A percentile compares a stretch with the other conserved stretches of the same genome.
These are phyloP conservation scores for Microctenopoma steveboyesi DNA, from an alignment of 2,797 vertebrate genomes.

Conservation along the genomic window DNA sequence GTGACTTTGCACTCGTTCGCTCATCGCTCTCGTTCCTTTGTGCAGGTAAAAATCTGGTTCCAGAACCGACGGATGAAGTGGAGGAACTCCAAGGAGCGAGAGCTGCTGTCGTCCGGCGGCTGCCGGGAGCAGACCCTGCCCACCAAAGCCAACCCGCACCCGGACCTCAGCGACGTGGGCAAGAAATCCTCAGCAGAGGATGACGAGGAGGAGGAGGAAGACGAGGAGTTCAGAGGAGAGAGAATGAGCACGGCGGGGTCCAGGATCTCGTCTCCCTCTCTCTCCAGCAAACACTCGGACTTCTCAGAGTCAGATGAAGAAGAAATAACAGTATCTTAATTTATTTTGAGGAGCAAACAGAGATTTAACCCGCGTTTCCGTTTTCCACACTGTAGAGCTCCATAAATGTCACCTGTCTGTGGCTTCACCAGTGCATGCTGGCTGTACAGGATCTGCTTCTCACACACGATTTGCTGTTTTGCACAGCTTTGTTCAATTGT, in stretches of 20 bases:
- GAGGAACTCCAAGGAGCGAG: constrained; percentile 96
- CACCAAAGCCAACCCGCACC: constrained; percentile 95
- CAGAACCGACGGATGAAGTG: constrained; percentile 98
- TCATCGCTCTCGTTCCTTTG: accelerated
- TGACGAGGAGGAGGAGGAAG: constrained; percentile 71
- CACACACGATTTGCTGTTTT: constrained; percentile 88
- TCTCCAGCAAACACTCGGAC: constrained; percentile 93
- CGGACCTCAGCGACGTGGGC: constrained; percentile 96
- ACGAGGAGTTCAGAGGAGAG: constrained; percentile 68
- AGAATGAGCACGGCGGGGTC: constrained; percentile 77
- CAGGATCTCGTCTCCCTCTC: constrained; percentile 85
- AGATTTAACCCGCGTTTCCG: constrained; percentile 44
- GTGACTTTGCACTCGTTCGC: background rate
- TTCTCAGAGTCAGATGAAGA: constrained; percentile 94
- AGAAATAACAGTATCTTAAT: constrained; percentile 96
- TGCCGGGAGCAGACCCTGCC: constrained; percentile 96
- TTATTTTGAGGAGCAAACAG: constrained; percentile 42
- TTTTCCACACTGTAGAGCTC: constrained; percentile 62
- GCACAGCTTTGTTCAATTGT: constrained; percentile 93
- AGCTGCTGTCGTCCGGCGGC: constrained; percentile 94
- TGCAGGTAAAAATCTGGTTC: constrained; percentile 98
- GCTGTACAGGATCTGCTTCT: constrained; percentile 76
- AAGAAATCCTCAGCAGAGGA: constrained; percentile 89
- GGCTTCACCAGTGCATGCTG: constrained; percentile 45
- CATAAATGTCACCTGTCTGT: constrained; percentile 37